These are phyloP conservation scores for Pomatorhinus ruficollis DNA, from an alignment of 2,113 vertebrate species.

Conservation along the genomic window DNA sequence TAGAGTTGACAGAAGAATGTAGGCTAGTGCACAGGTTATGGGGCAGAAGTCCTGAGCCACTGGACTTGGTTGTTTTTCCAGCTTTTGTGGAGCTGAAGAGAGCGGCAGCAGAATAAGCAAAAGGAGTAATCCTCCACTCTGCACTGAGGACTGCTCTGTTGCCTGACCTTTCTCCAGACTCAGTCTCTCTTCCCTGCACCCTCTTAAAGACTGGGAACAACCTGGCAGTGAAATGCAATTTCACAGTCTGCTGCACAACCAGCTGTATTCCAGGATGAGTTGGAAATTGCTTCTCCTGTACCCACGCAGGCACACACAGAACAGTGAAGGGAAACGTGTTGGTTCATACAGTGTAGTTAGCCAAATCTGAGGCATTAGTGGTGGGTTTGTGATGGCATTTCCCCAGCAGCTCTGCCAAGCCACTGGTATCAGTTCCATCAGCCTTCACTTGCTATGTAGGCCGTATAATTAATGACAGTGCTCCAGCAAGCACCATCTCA, in stretches of 20 bases:
- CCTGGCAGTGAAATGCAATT: not conserved
- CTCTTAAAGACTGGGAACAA: not conserved
- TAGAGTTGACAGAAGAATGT: not conserved
- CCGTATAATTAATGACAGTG: not conserved
- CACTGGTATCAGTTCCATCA: not conserved
- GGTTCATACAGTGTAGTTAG: not conserved
- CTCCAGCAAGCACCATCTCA: not conserved
- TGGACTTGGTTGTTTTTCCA: not conserved
- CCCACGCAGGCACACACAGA: not conserved
- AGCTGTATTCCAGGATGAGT: not conserved
- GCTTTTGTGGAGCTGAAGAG: not conserved
- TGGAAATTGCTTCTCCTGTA: not conserved
- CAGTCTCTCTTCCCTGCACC: not conserved
- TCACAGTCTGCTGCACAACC: conserved; percentile 7
- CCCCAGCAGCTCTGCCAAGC: not conserved
- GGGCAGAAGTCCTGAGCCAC: not conserved
- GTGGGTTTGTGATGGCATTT: not conserved
- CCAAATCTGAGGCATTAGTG: not conserved
- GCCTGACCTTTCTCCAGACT: not conserved
- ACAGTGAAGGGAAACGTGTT: not conserved
- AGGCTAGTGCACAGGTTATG: not conserved
- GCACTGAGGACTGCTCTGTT: not conserved
- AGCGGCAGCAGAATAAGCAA: accelerated
- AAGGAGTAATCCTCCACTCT: not conserved
- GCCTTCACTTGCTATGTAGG: not conserved